Evolutionary conservation across 1,140 invertebrate genomes (phyloP), one percentile per base, ranked within the genome.

Genomic region (Bombus affinis): DNA sequence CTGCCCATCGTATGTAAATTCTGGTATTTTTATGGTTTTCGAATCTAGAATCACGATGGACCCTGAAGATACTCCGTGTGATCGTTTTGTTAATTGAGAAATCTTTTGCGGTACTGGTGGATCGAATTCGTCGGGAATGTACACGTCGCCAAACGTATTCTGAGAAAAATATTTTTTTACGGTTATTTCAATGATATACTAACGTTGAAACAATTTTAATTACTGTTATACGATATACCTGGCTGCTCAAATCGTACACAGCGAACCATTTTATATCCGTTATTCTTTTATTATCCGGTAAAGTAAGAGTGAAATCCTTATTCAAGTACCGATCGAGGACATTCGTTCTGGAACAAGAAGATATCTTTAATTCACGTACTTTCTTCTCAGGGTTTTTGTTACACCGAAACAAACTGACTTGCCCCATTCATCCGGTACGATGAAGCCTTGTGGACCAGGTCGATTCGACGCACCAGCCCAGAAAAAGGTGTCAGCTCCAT

Each of bases 231-330:
- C 91, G 22, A 92, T 91, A 92, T 91, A 96, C 96, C 95, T 98
- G 97, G 91, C 96, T 97, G 66, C 96, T 96, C 18, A 99, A 95
- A 95, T 99, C 98, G 93, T 98, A 99, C 39, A 99, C 96, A 0
- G 98, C 97, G 75, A 99, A 96, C 98, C 98, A 99, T 94, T 98
- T 98, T 70, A 99, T 97, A 76, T 98, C 98, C 0, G 97, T 97
- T 78, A 99, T 97, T 92, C 97, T 98, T 93, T 98, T 98, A 37
- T 97, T 97, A 85, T 99, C 98, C 0, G 98, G 98, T 44, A 99
- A 94, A 2, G 96, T 97, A 39, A 99, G 93, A 0, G 97, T 98
- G 79, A 99, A 97, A 92, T 98, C 98, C 93, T 97, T 97, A 93
- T 98, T 98, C 86, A 98, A 96, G 92, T 99, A 99, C 25, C 97